Conservation (phyloP, 2,113 vertebrate genomes). For the sheep (Ovis aries) region ARS-UI_Ramb_v3.0 NC_056066.1:6628501-6629000, state of each 20-base stretch:
- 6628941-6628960: neutral
- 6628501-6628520: conserved; percentile 79
- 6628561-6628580: conserved; percentile 73
- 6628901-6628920: conserved; percentile 68
- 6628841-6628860: conserved; percentile 57
- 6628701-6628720: conserved; percentile 45
- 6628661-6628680: conserved; percentile 45
- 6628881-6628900: conserved; percentile 74
- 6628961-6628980: neutral
- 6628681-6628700: conserved; percentile 37
- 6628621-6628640: conserved; percentile 65
- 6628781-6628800: conserved; percentile 27
- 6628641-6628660: conserved; percentile 66
- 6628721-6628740: conserved; percentile 42
- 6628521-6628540: conserved; percentile 82
- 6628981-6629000: conserved; percentile 47
- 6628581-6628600: conserved; percentile 80
- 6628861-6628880: conserved; percentile 68
- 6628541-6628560: conserved; percentile 81
- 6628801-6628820: conserved; percentile 39
- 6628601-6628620: conserved; percentile 75
- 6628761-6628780: neutral
- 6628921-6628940: conserved; percentile 58
- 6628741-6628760: conserved; percentile 32
- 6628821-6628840: conserved; percentile 73